Evolutionary conservation across 2,113 vertebrate species (phyloP).

Genomic region (Sebastes schlegelii): DNA sequence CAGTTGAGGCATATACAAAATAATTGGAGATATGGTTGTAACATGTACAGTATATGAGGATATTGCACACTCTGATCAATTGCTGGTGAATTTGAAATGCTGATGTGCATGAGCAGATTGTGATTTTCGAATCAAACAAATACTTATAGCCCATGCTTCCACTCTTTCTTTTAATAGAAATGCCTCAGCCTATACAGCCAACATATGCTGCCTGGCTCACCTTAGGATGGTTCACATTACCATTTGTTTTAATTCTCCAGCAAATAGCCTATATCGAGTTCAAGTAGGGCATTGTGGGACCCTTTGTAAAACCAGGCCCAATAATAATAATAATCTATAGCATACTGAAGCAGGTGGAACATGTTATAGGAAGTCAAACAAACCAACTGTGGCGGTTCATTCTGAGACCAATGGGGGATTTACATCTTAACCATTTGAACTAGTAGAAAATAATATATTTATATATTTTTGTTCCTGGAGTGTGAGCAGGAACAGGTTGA

Average conservation of each 20-base stretch:
- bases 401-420: not conserved
- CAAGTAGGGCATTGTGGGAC: slow-evolving; percentile 26
- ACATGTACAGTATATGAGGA: not conserved
- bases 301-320: slow-evolving; percentile 29
- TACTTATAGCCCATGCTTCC: not conserved
- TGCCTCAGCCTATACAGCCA: not conserved
- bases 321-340: slow-evolving; percentile 38
- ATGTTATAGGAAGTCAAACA: slow-evolving; percentile 32
- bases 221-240: slow-evolving; percentile 35
- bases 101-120: slow-evolving; percentile 16
- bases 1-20: not conserved
- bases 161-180: slow-evolving; percentile 23
- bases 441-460: not conserved
- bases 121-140: slow-evolving; percentile 22
- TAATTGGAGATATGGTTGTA: not conserved
- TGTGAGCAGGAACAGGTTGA: slow-evolving; percentile 25
- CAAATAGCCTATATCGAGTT: slow-evolving; percentile 35
- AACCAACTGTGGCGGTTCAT: slow-evolving; percentile 48
- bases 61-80: not conserved
- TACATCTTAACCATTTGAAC: slow-evolving; percentile 24
- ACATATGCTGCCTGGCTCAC: slow-evolving; percentile 15
- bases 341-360: slow-evolving; percentile 17
- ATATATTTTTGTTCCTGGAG: not conserved
- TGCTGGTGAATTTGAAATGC: not conserved
- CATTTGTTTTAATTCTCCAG: slow-evolving; percentile 52